Evolutionary conservation across 2,888 invertebrate genomes (phyloP).

Genomic region (Drosophila imparisetae): DNA sequence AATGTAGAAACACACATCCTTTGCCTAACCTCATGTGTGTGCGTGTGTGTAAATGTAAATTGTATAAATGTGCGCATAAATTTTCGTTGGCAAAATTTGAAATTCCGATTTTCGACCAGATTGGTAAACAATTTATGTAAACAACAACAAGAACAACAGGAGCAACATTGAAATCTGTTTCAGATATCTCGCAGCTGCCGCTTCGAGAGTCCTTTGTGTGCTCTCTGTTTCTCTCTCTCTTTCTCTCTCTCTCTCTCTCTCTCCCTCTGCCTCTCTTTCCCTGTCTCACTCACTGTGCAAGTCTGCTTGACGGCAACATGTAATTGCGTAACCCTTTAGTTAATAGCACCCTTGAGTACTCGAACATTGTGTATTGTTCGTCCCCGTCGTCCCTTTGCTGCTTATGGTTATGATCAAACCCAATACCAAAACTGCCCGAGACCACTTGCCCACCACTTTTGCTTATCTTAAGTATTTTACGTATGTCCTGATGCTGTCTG

Average conservation of each 20-base stretch:
- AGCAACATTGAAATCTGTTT: slow-evolving; percentile 60
- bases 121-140: slow-evolving; percentile 82
- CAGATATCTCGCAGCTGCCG: slow-evolving; percentile 59
- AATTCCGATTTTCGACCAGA: slow-evolving; percentile 82
- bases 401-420: slow-evolving; percentile 57
- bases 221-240: slow-evolving; percentile 11
- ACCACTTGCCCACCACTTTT: slow-evolving; percentile 67
- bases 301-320: slow-evolving; percentile 53
- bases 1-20: slow-evolving; percentile 73
- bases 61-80: slow-evolving; percentile 79
- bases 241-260: slow-evolving; percentile 14
- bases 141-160: slow-evolving; percentile 58
- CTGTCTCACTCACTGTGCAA: slow-evolving; percentile 1
- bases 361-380: slow-evolving; percentile 52
- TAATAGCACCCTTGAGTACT: slow-evolving; percentile 79
- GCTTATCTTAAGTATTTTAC: slow-evolving; percentile 80
- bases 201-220: slow-evolving; percentile 52
- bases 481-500: slow-evolving; percentile 58
- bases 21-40: slow-evolving; percentile 37
- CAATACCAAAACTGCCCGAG: slow-evolving; percentile 30
- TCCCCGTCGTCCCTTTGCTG: slow-evolving; percentile 34
- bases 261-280: not conserved
- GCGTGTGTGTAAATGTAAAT: slow-evolving; percentile 69
- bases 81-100: slow-evolving; percentile 78
- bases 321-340: slow-evolving; percentile 81